Conservation (phyloP, 1,140 invertebrate genomes). For the Venustaconcha ellipsiformis region DNA sequence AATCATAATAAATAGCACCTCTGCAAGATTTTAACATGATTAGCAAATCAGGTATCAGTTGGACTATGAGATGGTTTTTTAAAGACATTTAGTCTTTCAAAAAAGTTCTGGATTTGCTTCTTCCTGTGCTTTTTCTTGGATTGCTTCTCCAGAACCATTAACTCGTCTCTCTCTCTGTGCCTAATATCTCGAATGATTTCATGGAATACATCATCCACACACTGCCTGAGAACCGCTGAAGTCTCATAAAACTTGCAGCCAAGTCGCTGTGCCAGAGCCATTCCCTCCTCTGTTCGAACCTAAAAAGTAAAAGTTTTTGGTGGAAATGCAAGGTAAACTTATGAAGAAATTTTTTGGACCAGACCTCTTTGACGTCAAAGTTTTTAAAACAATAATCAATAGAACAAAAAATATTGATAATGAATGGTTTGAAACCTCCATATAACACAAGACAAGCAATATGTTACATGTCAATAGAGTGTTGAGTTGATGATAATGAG, state of each 20-base stretch:
- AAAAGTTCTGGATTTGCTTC: slow-evolving; percentile 25
- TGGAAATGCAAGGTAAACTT: no score
- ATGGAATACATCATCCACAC: slow-evolving; percentile 68
- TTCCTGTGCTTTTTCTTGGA: slow-evolving; percentile 20
- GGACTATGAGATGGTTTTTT: neutral
- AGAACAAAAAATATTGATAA: no score
- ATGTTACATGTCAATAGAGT: no score
- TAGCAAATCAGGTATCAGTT: no score
- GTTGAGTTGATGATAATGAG: no score
- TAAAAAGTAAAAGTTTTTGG: slow-evolving; percentile 31
- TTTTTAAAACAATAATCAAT: no score
- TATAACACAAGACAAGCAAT: no score
- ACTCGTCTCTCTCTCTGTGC: slow-evolving; percentile 53
- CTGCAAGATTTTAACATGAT: no score
- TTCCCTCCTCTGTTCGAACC: slow-evolving; percentile 80
- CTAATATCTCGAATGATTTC: slow-evolving; percentile 68
- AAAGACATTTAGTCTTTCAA: slow-evolving; percentile 25
- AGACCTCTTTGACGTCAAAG: no score
- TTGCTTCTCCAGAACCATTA: slow-evolving; percentile 19
- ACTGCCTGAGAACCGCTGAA: slow-evolving; percentile 59
- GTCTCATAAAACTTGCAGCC: slow-evolving; percentile 65
- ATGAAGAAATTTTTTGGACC: no score
- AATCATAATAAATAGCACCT: no score
- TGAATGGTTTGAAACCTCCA: no score
- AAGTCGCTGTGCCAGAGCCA: slow-evolving; percentile 53